Evolutionary conservation across 1,140 invertebrate species (phyloP).

Genomic region (Asobara japonica): DNA sequence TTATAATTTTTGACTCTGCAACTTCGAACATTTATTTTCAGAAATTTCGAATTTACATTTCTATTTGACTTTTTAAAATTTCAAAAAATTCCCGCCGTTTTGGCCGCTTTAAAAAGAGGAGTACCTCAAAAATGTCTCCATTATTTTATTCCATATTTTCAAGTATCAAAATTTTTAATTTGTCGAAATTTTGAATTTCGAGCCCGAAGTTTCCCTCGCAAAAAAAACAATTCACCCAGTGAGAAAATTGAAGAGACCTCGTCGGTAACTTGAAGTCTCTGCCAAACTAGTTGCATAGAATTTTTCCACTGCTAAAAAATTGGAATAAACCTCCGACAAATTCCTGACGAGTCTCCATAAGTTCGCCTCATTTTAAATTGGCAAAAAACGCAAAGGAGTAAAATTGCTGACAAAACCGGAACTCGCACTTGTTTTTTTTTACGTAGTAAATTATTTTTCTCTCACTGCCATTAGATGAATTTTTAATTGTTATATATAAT

Average conservation of each 20-base stretch:
- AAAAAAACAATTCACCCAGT: neutral
- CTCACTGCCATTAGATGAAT: conserved; percentile 52
- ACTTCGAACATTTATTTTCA: too few species aligned
- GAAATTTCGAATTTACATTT: too few species aligned
- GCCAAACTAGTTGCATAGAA: conserved; percentile 38
- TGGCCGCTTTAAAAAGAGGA: too few species aligned
- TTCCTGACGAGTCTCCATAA: neutral
- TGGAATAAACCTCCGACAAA: conserved; percentile 11
- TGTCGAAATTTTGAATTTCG: too few species aligned
- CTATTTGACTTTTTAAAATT: too few species aligned
- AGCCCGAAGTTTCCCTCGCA: neutral
- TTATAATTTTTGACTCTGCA: too few species aligned
- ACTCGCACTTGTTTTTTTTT: conserved; percentile 21
- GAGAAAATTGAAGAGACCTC: neutral
- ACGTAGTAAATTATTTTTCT: conserved; percentile 42
- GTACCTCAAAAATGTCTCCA: too few species aligned
- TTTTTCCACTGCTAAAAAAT: conserved; percentile 14
- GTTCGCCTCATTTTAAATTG: neutral
- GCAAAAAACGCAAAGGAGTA: neutral
- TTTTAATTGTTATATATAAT: conserved; percentile 41
- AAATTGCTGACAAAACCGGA: neutral
- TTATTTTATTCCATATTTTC: too few species aligned
- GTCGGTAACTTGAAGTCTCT: conserved; percentile 12
- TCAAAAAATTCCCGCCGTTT: too few species aligned
- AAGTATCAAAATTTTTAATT: too few species aligned